Conservation (phyloP, 2,888 invertebrate genomes). For the Stictocephala bisonia region DNA sequence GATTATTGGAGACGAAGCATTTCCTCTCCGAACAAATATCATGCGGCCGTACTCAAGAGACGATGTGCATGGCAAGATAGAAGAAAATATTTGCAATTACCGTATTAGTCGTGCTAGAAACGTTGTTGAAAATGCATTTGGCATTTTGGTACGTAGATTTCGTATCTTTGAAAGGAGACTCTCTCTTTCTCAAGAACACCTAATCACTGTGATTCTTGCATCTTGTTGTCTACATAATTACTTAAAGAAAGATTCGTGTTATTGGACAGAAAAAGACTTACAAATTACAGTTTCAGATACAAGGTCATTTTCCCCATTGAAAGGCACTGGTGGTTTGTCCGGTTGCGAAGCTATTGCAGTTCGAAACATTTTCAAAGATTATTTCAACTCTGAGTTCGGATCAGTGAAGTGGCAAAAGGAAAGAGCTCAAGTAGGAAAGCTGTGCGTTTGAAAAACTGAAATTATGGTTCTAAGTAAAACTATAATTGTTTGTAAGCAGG, state of each 20-base stretch:
- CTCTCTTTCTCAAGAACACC: conserved; percentile 6
- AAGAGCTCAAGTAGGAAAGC: no score
- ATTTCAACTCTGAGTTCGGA: no score
- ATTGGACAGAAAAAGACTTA: conserved; percentile 12
- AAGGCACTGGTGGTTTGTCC: no score
- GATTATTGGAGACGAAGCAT: conserved; percentile 52
- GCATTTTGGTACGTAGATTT: conserved; percentile 30
- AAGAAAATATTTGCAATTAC: conserved; percentile 43
- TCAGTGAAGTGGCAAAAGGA: no score
- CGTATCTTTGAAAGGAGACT: no score
- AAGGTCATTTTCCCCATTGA: no score
- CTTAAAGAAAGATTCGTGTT: conserved; percentile 5
- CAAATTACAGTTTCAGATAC: conserved; percentile 16
- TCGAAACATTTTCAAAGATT: no score
- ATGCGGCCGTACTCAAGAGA: conserved; percentile 50
- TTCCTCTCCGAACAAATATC: conserved; percentile 47
- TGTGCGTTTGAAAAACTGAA: no score
- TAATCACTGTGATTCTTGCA: not conserved
- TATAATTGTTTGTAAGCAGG: no score
- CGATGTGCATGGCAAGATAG: conserved; percentile 15
- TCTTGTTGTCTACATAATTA: conserved; percentile 10
- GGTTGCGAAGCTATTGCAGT: no score
- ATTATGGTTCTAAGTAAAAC: no score
- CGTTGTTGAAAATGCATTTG: conserved; percentile 43
- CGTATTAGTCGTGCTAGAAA: conserved; percentile 32